Evolutionary conservation across 2,797 vertebrate species (phyloP), one percentile per base, ranked within the genome.

Genomic region (Etheostoma nigrum): DNA sequence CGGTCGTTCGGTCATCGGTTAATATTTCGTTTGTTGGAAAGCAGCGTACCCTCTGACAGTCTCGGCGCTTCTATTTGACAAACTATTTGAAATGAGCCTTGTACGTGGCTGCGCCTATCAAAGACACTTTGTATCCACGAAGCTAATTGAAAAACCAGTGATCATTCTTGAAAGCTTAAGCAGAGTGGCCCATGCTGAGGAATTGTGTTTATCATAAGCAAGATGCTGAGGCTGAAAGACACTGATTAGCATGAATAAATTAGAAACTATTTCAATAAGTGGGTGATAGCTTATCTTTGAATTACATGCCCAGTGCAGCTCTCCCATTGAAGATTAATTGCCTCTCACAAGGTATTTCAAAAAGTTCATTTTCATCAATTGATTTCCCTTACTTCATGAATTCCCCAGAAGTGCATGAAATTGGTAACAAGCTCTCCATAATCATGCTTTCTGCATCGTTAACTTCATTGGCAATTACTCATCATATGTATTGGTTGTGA

Each of bases 361-460:
- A 93, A 93, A 92, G 88, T 93, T 91, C 82, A 90, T 93, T 89
- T 90, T 90, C 88, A 91, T 92, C 89, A 93, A 91, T 92, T 85
- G 86, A 91, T 92, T 93, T 90, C 79, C 83, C 74, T 74, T 90
- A 91, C 90, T 90, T 92, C 85, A 76, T 72, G 66, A 88, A 91
- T 86, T 91, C 74, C 87, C 76, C 72, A 86, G 73, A 92, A 90
- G 85, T 86, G 81, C 87, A 87, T 84, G 85, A 88, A 91, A 91
- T 89, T 88, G 90, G 79, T 84, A 92, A 87, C 87, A 86, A 80
- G 90, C 77, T 84, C 88, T 82, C 72, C 68, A 67, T 88, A 87
- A 92, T 89, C 86, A 82, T 18, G 30, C 68, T 87, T 92, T 87
- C 81, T 85, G 90, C 91, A 90, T 91, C 88, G 63, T 92, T 92